A percentile compares a stretch with the other conserved stretches of the same genome.
These are phyloP conservation scores for Tolypeutes matacus DNA, from an alignment of 2,797 vertebrate species.

Conservation along the genomic window DNA sequence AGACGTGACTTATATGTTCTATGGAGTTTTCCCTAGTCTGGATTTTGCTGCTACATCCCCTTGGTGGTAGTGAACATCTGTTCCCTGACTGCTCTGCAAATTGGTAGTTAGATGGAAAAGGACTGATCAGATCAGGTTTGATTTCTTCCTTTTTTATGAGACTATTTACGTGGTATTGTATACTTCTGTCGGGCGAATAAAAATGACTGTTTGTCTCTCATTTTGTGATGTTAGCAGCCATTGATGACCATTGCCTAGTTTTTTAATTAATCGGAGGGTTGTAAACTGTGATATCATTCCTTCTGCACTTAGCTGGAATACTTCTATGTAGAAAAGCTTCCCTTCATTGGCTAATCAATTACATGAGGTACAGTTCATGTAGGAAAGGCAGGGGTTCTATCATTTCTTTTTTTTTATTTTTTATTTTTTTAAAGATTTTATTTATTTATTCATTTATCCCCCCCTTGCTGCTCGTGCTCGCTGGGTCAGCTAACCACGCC, in stretches of 20 bases:
- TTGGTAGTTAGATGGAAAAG: not conserved
- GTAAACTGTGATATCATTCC: not conserved
- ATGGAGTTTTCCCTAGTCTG: not conserved
- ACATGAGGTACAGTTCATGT: not conserved
- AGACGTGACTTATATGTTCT: not conserved
- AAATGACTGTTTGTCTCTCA: not conserved
- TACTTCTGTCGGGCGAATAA: not conserved
- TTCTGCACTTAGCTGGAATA: not conserved
- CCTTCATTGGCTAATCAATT: not conserved
- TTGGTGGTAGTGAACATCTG: not conserved
- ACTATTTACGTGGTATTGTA: not conserved
- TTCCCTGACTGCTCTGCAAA: not conserved
- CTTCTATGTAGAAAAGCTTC: not conserved
- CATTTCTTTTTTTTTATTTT: too few relatives aligned
- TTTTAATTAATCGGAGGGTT: not conserved
- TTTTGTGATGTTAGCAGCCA: not conserved
- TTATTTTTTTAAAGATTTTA: too few relatives aligned
- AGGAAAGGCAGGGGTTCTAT: not conserved
- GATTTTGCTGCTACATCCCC: not conserved
- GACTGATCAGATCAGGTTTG: not conserved
- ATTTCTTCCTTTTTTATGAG: not conserved
- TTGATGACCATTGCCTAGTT: not conserved
- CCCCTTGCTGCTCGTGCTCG: too few relatives aligned
- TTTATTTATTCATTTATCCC: too few relatives aligned
- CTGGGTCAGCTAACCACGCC: too few relatives aligned